Conservation (phyloP, 2,888 invertebrate genomes). For the Petrolisthes cinctipes region DNA sequence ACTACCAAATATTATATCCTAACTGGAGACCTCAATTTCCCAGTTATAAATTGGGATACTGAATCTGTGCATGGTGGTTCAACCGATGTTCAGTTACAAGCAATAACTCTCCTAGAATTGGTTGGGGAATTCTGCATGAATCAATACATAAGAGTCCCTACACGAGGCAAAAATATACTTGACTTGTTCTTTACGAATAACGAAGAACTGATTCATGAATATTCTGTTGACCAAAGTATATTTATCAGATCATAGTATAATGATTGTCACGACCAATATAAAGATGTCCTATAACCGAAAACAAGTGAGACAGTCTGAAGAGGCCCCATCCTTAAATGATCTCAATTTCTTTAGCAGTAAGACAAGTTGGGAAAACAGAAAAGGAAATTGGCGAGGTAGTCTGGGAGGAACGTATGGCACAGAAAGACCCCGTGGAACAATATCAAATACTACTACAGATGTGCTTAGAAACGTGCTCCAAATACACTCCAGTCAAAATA, state of each 20-base stretch:
- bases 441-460: background rate
- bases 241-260: background rate
- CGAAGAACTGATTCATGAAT: background rate
- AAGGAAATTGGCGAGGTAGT: background rate
- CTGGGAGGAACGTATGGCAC: background rate
- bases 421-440: background rate
- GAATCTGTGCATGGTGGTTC: background rate
- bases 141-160: background rate
- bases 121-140: background rate
- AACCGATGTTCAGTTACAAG: background rate
- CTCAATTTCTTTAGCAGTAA: background rate
- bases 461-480: background rate
- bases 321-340: background rate
- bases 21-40: background rate
- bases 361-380: constrained; percentile 9
- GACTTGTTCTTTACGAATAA: background rate
- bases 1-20: background rate
- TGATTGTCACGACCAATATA: constrained; percentile 2
- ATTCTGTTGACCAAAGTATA: background rate
- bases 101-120: background rate
- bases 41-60: background rate
- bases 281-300: background rate
- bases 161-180: background rate
- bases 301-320: background rate
- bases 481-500: background rate